Conservation (phyloP, 2,113 vertebrate genomes). For the Steatornis caripensis region DNA sequence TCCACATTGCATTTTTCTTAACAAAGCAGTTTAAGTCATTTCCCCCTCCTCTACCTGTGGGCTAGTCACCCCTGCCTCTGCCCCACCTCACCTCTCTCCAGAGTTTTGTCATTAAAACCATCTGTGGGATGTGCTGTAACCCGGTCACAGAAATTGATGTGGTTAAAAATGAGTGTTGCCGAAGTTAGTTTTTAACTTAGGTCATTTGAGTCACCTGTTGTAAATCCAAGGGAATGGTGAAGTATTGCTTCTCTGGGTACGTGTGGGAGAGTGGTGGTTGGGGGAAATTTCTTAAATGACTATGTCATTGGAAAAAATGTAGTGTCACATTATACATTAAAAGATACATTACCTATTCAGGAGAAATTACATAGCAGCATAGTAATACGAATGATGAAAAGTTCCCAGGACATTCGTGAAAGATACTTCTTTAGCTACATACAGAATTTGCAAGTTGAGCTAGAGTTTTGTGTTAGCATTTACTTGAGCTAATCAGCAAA, state of each 20-base stretch:
- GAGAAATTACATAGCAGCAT: background rate
- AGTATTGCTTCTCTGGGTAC: background rate
- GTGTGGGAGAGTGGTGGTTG: background rate
- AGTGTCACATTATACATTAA: background rate
- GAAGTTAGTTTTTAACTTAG: background rate
- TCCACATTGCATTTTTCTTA: background rate
- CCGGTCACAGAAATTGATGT: background rate
- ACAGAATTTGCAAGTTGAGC: background rate
- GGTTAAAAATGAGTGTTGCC: background rate
- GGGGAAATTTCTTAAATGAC: background rate
- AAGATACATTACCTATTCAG: background rate
- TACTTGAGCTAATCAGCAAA: constrained; percentile 3
- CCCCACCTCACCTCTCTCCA: background rate
- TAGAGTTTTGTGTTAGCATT: background rate
- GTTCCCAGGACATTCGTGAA: background rate
- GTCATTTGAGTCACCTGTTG: background rate
- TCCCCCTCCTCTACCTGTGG: background rate
- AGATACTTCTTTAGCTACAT: background rate
- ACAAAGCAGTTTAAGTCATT: background rate
- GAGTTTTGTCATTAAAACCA: background rate
- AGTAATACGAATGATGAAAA: constrained; percentile 5
- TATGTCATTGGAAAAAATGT: background rate
- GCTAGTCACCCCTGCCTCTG: background rate
- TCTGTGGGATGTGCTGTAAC: background rate
- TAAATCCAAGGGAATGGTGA: background rate